These are phyloP conservation scores for Cheilosia urbana DNA, from an alignment of 2,888 invertebrate species.

Conservation along the genomic window DNA sequence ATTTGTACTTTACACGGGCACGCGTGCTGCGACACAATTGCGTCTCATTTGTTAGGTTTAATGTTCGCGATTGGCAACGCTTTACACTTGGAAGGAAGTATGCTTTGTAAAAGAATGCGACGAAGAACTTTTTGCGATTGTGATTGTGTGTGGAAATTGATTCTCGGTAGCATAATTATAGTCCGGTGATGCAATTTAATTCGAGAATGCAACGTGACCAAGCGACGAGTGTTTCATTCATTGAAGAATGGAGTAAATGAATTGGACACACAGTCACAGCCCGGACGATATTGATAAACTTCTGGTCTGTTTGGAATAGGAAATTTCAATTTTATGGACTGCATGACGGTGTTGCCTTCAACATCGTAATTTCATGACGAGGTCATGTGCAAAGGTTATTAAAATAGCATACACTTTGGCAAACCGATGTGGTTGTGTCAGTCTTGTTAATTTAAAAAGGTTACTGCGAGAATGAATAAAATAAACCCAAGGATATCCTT, in stretches of 20 bases:
- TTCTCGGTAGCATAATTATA: conserved; percentile 26
- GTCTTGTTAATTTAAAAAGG: too few relatives aligned
- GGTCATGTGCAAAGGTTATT: neutral
- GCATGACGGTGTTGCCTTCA: neutral
- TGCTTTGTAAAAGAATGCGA: conserved; percentile 7
- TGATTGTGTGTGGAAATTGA: conserved; percentile 2
- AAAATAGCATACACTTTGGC: too few relatives aligned
- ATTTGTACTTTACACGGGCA: conserved; percentile 54
- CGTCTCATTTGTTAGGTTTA: conserved; percentile 55
- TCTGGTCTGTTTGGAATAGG: neutral
- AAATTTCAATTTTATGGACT: neutral
- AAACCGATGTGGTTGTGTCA: too few relatives aligned
- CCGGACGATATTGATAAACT: neutral
- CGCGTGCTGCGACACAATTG: conserved; percentile 68
- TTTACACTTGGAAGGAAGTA: conserved; percentile 43
- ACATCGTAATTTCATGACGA: neutral
- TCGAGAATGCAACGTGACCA: conserved; percentile 6
- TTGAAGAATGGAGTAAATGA: neutral
- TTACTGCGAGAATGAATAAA: too few relatives aligned
- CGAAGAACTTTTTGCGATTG: conserved; percentile 1
- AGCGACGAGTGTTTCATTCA: neutral
- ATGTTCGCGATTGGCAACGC: conserved; percentile 53
- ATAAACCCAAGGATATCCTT: too few relatives aligned
- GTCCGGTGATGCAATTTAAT: conserved; percentile 34
- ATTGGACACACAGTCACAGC: conserved; percentile 4